A percentile compares a stretch with the other conserved stretches of the same genome.
Conservation (phyloP, 2,797 vertebrate species). For the Malurus leucopterus region DNA sequence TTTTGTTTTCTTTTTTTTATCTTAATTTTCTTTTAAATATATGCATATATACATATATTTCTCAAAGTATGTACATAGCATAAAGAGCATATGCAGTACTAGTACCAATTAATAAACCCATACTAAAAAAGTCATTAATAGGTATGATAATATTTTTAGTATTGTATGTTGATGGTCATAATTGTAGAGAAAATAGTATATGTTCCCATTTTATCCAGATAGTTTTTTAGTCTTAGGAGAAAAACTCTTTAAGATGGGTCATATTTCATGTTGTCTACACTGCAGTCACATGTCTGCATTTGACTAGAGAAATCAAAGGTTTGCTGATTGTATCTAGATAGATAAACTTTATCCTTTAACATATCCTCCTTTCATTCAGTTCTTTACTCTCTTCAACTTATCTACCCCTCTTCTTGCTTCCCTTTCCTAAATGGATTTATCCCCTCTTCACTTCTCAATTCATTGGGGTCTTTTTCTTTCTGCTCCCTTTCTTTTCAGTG, state of each 20-base stretch:
- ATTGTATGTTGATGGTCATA: not conserved
- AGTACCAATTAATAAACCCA: not conserved
- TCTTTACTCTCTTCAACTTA: not conserved
- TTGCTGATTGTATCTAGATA: conserved; percentile 24
- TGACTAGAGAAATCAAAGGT: conserved; percentile 40
- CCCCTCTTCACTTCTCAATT: not conserved
- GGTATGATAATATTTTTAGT: not conserved
- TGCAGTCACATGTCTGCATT: conserved; percentile 6
- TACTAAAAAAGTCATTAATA: not conserved
- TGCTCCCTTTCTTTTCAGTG: not conserved
- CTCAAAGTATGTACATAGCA: not conserved
- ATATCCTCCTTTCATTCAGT: conserved; percentile 49
- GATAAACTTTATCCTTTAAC: conserved; percentile 48
- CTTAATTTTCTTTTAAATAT: not conserved
- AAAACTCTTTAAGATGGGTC: not conserved
- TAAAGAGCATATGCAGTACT: not conserved
- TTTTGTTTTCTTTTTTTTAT: not conserved
- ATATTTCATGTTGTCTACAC: conserved; percentile 36
- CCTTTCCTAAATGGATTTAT: not conserved
- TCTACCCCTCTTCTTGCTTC: not conserved
- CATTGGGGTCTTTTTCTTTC: not conserved
- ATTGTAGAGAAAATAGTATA: not conserved
- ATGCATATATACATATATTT: not conserved
- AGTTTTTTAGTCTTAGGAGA: not conserved
- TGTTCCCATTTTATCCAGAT: not conserved